Percentiles rank a stretch among this genome's conserved stretches.
These are phyloP conservation scores for Tinea pellionella DNA, from an alignment of 2,888 invertebrate genomes.

Conservation along the genomic window DNA sequence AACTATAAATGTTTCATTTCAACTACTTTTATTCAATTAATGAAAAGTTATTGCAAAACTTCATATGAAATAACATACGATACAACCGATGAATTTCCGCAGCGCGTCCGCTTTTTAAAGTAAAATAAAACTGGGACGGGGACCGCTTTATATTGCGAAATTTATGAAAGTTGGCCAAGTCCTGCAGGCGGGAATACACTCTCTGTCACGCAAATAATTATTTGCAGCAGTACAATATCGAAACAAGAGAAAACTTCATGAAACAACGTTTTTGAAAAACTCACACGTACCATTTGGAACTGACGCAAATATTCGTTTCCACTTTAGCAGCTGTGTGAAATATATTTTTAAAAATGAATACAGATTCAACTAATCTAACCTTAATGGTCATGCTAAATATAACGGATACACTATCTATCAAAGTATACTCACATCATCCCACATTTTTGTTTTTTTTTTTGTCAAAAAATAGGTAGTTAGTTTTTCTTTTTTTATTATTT, in stretches of 20 bases:
- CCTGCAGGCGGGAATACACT: constrained; percentile 8
- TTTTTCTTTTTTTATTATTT: too few species aligned
- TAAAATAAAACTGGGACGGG: constrained; percentile 27
- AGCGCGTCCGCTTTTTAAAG: constrained; percentile 4
- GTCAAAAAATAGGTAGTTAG: too few species aligned
- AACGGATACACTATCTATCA: too few species aligned
- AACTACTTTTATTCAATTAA: constrained; percentile 1
- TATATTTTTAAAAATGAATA: not conserved
- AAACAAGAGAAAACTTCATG: not conserved
- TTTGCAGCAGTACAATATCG: not conserved
- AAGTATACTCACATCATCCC: too few species aligned
- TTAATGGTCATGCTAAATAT: too few species aligned
- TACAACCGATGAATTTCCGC: constrained; percentile 12
- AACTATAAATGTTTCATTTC: not conserved
- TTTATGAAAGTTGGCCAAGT: constrained; percentile 28
- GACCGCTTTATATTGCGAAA: constrained; percentile 26
- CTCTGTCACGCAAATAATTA: constrained; percentile 14
- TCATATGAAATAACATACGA: constrained; percentile 11
- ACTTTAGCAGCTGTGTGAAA: not conserved
- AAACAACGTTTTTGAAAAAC: not conserved
- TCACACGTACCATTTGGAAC: not conserved
- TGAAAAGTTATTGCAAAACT: constrained; percentile 1
- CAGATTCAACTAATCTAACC: too few species aligned
- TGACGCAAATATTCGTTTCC: not conserved
- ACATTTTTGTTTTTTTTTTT: too few species aligned